Evolutionary conservation across 2,888 invertebrate genomes (phyloP).

Genomic region (Dione vanillae): DNA sequence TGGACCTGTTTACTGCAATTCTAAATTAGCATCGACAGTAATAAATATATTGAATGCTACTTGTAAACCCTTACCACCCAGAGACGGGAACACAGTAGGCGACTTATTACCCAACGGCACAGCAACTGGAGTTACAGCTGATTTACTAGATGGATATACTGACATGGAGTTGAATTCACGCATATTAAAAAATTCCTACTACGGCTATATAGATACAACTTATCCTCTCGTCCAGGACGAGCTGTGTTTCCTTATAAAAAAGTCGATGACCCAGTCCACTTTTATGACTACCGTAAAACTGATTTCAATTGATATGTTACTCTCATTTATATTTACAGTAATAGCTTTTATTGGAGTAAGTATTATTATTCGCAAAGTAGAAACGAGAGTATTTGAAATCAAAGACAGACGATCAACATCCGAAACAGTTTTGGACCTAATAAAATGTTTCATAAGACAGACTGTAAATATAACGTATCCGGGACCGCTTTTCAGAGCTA

Average conservation of each 20-base stretch:
- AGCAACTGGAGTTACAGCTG: constrained; percentile 75
- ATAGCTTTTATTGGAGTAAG: constrained; percentile 58
- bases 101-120: constrained; percentile 73
- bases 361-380: constrained; percentile 60
- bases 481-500: constrained; percentile 67
- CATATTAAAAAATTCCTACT: constrained; percentile 79
- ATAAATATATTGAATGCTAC: constrained; percentile 70
- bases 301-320: constrained; percentile 64
- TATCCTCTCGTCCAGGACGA: constrained; percentile 81
- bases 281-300: constrained; percentile 72
- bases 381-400: constrained; percentile 59
- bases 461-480: constrained; percentile 69
- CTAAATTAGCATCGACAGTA: constrained; percentile 63
- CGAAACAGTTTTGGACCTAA: constrained; percentile 61
- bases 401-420: constrained; percentile 56
- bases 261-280: constrained; percentile 74
- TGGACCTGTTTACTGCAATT: constrained; percentile 64
- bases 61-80: constrained; percentile 65
- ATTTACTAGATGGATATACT: constrained; percentile 76
- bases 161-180: constrained; percentile 83
- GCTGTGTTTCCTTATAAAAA: constrained; percentile 82
- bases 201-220: constrained; percentile 79
- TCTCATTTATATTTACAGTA: constrained; percentile 61
- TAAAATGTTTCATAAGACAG: constrained; percentile 76
- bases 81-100: constrained; percentile 74